A percentile compares a stretch with the other conserved stretches of the same genome.
phyloP scores from a whole-genome alignment of 2,113 vertebrate species.

The Psilopsiagon aurifrons region DNA sequence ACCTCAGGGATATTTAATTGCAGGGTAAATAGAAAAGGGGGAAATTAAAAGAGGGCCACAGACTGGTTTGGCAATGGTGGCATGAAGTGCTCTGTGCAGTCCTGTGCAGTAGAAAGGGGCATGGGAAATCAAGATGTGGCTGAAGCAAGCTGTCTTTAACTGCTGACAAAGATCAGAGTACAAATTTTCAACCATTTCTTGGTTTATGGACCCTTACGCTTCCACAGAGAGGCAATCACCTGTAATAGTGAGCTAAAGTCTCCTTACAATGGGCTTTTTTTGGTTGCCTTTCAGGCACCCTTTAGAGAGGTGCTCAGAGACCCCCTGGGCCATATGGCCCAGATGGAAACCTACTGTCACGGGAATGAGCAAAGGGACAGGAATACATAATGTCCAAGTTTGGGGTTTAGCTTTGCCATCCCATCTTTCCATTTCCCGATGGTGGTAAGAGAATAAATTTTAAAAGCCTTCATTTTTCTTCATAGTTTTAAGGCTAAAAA shows the following conservation, averaged over 20 bases:
- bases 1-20: not conserved
- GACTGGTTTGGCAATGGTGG: not conserved
- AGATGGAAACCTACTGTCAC: not conserved
- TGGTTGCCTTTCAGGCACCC: not conserved
- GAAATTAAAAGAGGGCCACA: not conserved
- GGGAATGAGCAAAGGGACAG: not conserved
- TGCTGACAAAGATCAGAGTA: not conserved
- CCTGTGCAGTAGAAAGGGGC: not conserved
- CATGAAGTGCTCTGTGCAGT: not conserved
- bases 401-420: not conserved
- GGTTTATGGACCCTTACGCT: not conserved
- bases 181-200: constrained; percentile 18
- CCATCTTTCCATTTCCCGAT: not conserved
- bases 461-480: constrained; percentile 23
- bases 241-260: constrained; percentile 20
- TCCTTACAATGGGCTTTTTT: not conserved
- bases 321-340: not conserved
- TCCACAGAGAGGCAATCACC: not conserved
- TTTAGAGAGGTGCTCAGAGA: not conserved
- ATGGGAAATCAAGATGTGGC: not conserved
- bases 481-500: constrained; percentile 36
- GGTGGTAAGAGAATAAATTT: not conserved
- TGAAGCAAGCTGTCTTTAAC: not conserved
- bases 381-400: not conserved
- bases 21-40: not conserved